Base-by-base conservation (phyloP, 2,888 invertebrate species). In the Lacanobia wlatinum region DNA sequence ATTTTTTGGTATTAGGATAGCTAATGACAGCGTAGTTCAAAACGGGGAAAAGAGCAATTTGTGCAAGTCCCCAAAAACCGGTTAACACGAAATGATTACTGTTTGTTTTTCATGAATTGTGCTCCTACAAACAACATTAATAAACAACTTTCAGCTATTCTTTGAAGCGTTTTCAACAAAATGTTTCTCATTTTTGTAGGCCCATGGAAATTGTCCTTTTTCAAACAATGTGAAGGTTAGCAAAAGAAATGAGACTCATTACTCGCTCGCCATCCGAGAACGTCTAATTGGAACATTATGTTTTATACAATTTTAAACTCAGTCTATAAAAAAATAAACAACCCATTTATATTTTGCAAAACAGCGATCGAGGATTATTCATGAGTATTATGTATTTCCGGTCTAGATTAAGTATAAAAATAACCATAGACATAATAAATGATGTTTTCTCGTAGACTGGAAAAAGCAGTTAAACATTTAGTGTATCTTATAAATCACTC, bases 171-270 rank as follows among this genome's bases (percentile, higher is more conserved):
- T 81, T 72, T 65, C 9, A 67, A 56, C 73, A 62, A 68, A 82
- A 73, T 56, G 28, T 63, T 66, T 62, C 40, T 73, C 34, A 43
- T 73, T 80, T 80, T 73, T 73, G 62, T 78, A 38, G 65, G 53
- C 68, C 59, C 52, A 66, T 83, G 52, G 48, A 82, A 55, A 73
- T 78, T 69, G 83, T 67, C 69, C 48, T 64, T 83, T 79, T 83
- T 58, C 48, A 62, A 80, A 83, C 74, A 80, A 83, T 79, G 63
- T 70, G 66, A 65, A 64, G 70, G 74, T 79, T 52, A 48, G 67
- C n/a, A 28, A 79, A 74, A 80, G 66, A 83, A 80, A 79, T 74
- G 80, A 60, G 55, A 34, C 66, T 83, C 80, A 83, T 83, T 74
- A 79, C 70, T 83, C 75, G 66, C 67, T 79, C 48, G 80, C 83